Conservation (phyloP, 2,113 vertebrate species). For the Macquaria australasica region DNA sequence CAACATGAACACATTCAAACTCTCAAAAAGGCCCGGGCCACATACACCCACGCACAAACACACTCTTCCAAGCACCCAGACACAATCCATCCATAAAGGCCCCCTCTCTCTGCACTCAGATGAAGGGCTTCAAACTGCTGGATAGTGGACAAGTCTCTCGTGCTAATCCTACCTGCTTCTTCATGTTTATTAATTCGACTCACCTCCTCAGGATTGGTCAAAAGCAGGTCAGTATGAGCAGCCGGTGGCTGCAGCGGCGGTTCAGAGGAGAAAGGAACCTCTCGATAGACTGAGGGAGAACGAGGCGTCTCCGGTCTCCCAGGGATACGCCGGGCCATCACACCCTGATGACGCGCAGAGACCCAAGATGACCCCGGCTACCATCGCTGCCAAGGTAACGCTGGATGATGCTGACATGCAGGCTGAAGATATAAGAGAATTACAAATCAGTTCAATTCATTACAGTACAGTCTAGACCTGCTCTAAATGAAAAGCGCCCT, state of each 20-base stretch:
- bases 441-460: too few species aligned
- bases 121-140: conserved; percentile 83
- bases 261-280: conserved; percentile 93
- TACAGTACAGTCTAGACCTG: too few species aligned
- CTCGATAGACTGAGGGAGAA: conserved; percentile 89
- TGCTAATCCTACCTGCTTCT: conserved; percentile 29
- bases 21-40: neutral
- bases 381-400: conserved; percentile 91
- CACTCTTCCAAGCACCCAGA: conserved; percentile 29
- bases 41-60: conserved; percentile 34
- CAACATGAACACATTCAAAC: conserved; percentile 29
- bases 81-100: conserved; percentile 19
- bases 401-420: neutral
- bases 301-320: conserved; percentile 81
- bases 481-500: too few species aligned
- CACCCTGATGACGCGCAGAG: conserved; percentile 85
- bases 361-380: conserved; percentile 89
- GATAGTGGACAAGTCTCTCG: conserved; percentile 72
- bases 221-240: conserved; percentile 92
- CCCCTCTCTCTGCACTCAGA: conserved; percentile 68
- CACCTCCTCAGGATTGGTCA: conserved; percentile 92
- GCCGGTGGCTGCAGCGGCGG: conserved; percentile 79
- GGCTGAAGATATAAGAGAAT: neutral
- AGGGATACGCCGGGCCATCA: conserved; percentile 72
- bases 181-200: conserved; percentile 68